A percentile compares a stretch with the other conserved stretches of the same genome.
Conservation (phyloP, 2,888 invertebrate genomes). For the Andrena hattorfiana region DNA sequence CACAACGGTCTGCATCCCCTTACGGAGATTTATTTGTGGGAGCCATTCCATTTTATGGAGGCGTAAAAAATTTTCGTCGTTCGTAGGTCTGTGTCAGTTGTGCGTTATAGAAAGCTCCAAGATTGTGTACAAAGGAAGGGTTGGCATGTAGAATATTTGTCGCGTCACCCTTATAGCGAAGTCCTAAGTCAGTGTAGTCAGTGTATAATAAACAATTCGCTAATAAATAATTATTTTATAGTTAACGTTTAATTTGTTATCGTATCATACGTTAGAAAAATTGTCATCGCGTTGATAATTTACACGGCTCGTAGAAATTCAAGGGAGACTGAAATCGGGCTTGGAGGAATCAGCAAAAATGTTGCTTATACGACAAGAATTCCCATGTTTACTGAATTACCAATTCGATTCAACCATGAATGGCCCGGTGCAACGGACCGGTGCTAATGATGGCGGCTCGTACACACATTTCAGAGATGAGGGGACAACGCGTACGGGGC, state of each 20-base stretch:
- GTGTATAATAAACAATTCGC: too few species aligned
- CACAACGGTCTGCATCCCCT: background rate
- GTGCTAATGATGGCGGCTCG: constrained; percentile 53
- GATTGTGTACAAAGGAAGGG: background rate
- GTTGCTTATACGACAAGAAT: background rate
- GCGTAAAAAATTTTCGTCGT: background rate
- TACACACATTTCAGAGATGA: constrained; percentile 39
- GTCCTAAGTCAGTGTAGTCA: too few species aligned
- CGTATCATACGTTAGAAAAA: too few species aligned
- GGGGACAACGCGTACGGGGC: constrained; percentile 54
- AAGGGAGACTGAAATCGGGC: too few species aligned
- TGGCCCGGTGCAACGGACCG: constrained; percentile 36
- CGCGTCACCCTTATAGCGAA: background rate
- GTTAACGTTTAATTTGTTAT: too few species aligned
- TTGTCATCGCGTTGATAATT: background rate
- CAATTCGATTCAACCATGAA: constrained; percentile 49
- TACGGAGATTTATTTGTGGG: background rate
- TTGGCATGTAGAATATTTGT: background rate
- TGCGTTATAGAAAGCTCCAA: background rate
- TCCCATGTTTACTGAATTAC: constrained; percentile 26
- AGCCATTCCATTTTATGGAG: background rate
- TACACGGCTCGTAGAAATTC: background rate
- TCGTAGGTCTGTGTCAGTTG: background rate
- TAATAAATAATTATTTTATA: too few species aligned
- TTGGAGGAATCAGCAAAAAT: background rate